Evolutionary conservation across 1,140 invertebrate species (phyloP), one percentile per base, ranked within the genome.

Genomic region (Phymastichus coffea): DNA sequence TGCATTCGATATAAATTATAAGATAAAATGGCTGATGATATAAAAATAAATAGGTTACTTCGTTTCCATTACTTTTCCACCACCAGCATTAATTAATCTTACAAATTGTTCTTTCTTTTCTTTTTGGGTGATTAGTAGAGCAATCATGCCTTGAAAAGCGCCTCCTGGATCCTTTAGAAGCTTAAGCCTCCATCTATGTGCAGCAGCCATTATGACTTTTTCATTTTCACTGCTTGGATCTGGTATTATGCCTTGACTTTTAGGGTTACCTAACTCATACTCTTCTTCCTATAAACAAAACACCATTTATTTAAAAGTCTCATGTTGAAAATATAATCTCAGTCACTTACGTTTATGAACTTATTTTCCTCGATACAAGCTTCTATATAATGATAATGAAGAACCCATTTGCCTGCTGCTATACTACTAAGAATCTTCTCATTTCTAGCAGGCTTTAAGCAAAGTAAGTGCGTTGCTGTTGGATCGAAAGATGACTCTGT

Each of bases 351-450:
- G 69, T 86, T 73, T 6, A 94, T 69, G 68, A 95, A 94, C 51
- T 69, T 68, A 0, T 85, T 85, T 14, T 82, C 81, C 26, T 81
- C 70, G 17, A 84, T 72, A 51, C 87, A 91, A 41, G 86, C 82
- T 12, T 86, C 82, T 8, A 95, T 76, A 70, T 94, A 96, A 1
- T 85, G 84, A 2, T 86, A 83, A 70, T 93, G 88, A 8, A 96
- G 72, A 2, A 96, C 82, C 93, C 92, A 95, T 70, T 92, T 91
- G 22, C 94, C 94, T 0, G 88, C 83, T 0, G 94, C 93, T 33
- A 96, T 85, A 64, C 87, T 88, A 2, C 87, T 86, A 2, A 96
- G 79, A 75, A 91, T 85, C 78, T 95, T 95, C 80, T 96, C 93
- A 72, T 91, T 94, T 63, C 91, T 85, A 14, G 84, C 81, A 0